Evolutionary conservation across 2,888 invertebrate genomes (phyloP).

Genomic region (Callinectes sapidus): DNA sequence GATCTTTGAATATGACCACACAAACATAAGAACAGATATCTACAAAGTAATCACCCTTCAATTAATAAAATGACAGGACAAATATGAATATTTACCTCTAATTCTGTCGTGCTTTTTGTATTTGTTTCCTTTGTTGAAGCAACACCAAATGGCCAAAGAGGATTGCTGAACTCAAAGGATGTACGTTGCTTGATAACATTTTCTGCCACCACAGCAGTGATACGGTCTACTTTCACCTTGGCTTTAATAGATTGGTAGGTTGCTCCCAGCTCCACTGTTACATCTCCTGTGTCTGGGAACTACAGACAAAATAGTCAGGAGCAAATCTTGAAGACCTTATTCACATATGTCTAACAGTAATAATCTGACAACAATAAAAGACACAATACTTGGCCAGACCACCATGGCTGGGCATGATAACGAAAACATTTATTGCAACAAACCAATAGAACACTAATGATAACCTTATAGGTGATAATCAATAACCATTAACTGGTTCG

Average conservation of each 20-base stretch:
- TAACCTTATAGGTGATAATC: too few relatives aligned
- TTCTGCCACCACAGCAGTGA: constrained; percentile 43
- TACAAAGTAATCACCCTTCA: not conserved
- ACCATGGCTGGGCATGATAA: too few relatives aligned
- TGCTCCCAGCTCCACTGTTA: constrained; percentile 63
- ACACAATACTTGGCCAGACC: not conserved
- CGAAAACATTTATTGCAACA: too few relatives aligned
- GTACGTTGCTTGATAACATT: constrained; percentile 53
- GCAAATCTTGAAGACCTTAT: not conserved
- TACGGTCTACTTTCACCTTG: constrained; percentile 59
- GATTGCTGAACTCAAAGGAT: constrained; percentile 64
- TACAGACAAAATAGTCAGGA: not conserved
- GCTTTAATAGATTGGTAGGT: constrained; percentile 45
- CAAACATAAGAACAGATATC: not conserved
- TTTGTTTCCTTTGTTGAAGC: constrained; percentile 57
- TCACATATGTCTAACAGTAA: not conserved
- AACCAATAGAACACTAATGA: too few relatives aligned
- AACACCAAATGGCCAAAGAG: constrained; percentile 71
- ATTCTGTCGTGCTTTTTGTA: constrained; percentile 38
- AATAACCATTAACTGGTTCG: too few relatives aligned
- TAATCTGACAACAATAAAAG: not conserved
- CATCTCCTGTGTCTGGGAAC: constrained; percentile 70
- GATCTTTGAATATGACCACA: not conserved
- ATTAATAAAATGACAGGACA: not conserved
- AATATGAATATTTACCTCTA: constrained; percentile 28